A percentile compares a stretch with the other conserved stretches of the same genome.
Conservation (phyloP, 2,888 invertebrate genomes). For the Eledone cirrhosa region DNA sequence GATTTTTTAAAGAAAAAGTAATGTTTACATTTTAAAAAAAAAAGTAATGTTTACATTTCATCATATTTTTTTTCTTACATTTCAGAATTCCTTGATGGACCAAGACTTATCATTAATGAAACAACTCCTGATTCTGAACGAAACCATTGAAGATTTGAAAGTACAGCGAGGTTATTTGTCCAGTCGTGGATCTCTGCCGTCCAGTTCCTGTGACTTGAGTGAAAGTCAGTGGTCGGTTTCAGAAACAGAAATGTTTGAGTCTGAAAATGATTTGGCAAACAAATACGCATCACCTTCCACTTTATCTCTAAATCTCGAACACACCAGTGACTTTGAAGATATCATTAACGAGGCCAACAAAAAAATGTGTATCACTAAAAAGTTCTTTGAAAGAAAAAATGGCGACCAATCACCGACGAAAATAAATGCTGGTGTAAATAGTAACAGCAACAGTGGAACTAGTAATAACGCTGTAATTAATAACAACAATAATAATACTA, state of each 20-base stretch:
- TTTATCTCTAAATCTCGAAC: not conserved
- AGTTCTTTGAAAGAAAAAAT: not conserved
- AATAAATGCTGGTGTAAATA: not conserved
- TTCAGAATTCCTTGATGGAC: constrained; percentile 60
- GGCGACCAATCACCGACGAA: not conserved
- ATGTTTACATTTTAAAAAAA: too few species aligned
- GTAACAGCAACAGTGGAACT: not conserved
- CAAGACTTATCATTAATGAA: constrained; percentile 62
- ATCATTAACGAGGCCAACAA: constrained; percentile 19
- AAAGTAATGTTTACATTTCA: not conserved
- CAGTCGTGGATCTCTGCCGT: constrained; percentile 46
- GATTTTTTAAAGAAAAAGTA: too few species aligned
- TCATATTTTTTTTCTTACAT: constrained; percentile 32
- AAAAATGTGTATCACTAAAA: constrained; percentile 19
- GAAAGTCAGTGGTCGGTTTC: constrained; percentile 51
- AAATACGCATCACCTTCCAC: constrained; percentile 37
- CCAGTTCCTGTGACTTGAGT: constrained; percentile 46
- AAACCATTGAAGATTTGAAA: constrained; percentile 62
- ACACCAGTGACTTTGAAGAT: constrained; percentile 24
- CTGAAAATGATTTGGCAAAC: constrained; percentile 40
- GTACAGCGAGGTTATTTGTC: constrained; percentile 51
- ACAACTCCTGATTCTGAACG: constrained; percentile 61
- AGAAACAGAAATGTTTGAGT: constrained; percentile 53
- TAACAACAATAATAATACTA: constrained; percentile 5
- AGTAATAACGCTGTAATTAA: not conserved